Conservation (phyloP, 2,113 vertebrate species). For the Chelonoidis abingdonii region DNA sequence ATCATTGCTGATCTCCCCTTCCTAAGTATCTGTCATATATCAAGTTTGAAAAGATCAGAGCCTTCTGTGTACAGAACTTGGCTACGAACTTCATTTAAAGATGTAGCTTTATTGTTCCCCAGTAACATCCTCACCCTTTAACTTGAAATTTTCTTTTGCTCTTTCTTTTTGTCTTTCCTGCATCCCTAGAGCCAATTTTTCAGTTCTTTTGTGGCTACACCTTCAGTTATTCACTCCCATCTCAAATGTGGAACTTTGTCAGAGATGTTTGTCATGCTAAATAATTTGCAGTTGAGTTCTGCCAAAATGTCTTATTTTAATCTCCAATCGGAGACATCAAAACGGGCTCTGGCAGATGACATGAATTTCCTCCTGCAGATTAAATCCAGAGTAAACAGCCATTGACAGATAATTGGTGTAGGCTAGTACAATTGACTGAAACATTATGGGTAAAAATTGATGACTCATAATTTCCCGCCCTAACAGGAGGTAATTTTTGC, state of each 20-base stretch:
- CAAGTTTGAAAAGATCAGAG: background rate
- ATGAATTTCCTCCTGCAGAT: background rate
- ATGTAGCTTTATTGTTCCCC: background rate
- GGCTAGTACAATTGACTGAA: background rate
- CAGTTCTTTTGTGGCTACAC: background rate
- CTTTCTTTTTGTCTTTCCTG: background rate
- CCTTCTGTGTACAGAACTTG: background rate
- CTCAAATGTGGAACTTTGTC: background rate
- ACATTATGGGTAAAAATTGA: background rate
- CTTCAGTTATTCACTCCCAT: background rate
- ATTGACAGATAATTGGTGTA: background rate
- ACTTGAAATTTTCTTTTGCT: background rate
- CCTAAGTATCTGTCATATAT: constrained; percentile 6
- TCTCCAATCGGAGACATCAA: background rate
- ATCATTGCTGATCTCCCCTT: background rate
- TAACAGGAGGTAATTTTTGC: background rate
- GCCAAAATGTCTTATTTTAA: background rate
- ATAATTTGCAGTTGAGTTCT: background rate
- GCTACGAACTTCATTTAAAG: background rate
- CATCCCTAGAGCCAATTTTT: background rate
- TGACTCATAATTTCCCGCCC: background rate
- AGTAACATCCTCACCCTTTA: background rate
- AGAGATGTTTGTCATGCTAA: constrained; percentile 6
- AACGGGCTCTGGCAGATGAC: background rate
- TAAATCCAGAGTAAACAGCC: background rate